These are phyloP conservation scores for Eleutherodactylus coqui DNA, from an alignment of 2,797 vertebrate genomes.

Conservation along the genomic window DNA sequence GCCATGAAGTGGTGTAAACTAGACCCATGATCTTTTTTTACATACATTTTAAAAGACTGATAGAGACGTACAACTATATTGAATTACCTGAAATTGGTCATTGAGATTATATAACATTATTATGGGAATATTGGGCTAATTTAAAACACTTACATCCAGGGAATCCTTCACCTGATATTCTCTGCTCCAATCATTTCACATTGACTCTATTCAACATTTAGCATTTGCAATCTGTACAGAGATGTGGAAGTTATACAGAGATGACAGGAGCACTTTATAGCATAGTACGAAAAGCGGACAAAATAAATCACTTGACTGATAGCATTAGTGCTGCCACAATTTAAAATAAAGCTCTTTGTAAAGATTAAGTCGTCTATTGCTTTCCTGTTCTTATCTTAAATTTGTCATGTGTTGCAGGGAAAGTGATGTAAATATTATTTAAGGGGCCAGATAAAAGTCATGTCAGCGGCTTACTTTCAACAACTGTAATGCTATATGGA, in stretches of 20 bases:
- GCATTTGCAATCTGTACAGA: neutral
- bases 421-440: constrained; percentile 54
- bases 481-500: constrained; percentile 22
- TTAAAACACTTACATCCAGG: neutral
- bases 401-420: neutral
- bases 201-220: neutral
- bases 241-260: neutral
- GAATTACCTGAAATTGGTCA: neutral
- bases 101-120: neutral
- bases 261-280: constrained; percentile 12
- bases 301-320: constrained; percentile 64
- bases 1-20: too few relatives aligned
- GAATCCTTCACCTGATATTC: neutral
- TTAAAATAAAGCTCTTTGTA: constrained; percentile 45
- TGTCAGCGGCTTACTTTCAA: constrained; percentile 42
- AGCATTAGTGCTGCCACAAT: constrained; percentile 60
- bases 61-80: neutral
- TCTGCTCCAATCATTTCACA: neutral
- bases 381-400: constrained; percentile 49
- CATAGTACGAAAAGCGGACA: constrained; percentile 6
- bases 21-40: too few relatives aligned
- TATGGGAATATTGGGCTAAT: neutral
- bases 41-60: too few relatives aligned
- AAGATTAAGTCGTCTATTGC: constrained; percentile 46
- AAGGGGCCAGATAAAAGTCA: constrained; percentile 64